phyloP scores from a whole-genome alignment of 2,888 invertebrate genomes.

The Lasioglossum calceatum region DNA sequence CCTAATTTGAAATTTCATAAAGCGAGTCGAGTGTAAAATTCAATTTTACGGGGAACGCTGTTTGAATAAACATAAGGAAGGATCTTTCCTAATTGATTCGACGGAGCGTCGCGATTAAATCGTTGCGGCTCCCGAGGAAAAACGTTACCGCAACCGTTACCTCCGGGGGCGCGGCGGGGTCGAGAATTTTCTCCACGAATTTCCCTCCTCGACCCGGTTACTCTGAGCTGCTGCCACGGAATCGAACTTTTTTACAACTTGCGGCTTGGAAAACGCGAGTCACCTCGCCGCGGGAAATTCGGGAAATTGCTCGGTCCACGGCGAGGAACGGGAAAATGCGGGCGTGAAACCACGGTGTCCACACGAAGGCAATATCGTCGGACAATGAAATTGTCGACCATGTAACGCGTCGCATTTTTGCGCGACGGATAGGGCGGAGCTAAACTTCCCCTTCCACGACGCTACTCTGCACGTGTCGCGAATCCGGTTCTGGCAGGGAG shows the following conservation, averaged over 20 bases:
- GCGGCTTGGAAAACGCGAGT: background rate
- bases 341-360: background rate
- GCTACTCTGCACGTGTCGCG: too few species aligned
- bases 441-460: too few species aligned
- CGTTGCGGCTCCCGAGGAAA: background rate
- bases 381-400: too few species aligned
- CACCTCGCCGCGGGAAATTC: background rate
- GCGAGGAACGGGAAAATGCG: background rate
- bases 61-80: conserved; percentile 14
- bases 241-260: background rate
- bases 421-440: too few species aligned
- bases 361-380: background rate
- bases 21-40: conserved; percentile 21
- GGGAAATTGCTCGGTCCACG: background rate
- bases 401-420: too few species aligned
- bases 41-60: conserved; percentile 8
- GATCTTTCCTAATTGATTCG: conserved; percentile 27
- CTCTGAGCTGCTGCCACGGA: background rate
- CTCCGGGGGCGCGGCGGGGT: background rate
- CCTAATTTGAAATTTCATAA: conserved; percentile 22
- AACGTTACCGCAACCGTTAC: background rate
- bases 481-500: too few species aligned
- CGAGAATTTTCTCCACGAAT: background rate
- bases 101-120: background rate
- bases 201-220: background rate